phyloP scores from a whole-genome alignment of 2,113 vertebrate genomes.

The Plecturocebus donacophilus region DNA sequence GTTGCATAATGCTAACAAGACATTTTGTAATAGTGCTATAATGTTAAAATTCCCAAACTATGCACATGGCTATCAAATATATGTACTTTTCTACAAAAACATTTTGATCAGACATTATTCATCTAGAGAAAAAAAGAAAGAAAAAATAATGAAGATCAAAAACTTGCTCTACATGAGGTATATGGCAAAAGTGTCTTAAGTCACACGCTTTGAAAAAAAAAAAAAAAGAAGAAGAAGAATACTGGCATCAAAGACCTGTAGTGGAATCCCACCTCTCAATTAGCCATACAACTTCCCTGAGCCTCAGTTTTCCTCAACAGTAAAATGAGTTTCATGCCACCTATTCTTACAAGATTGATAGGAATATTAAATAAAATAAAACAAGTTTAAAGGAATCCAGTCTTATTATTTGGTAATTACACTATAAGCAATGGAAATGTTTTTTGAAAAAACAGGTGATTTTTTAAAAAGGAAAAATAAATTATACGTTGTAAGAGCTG shows the following conservation, averaged over 20 bases:
- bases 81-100: slow-evolving; percentile 33
- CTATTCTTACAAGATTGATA: not conserved
- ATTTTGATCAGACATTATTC: slow-evolving; percentile 40
- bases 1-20: slow-evolving; percentile 10
- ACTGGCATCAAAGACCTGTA: not conserved
- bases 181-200: not conserved
- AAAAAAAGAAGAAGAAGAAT: not conserved
- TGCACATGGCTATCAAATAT: not conserved
- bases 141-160: slow-evolving; percentile 18
- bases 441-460: not conserved
- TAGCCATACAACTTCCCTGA: not conserved
- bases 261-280: not conserved
- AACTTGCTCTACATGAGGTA: not conserved
- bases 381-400: not conserved
- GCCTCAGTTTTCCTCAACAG: not conserved
- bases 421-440: not conserved
- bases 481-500: not conserved
- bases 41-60: slow-evolving; percentile 35
- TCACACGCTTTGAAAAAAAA: not conserved
- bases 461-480: not conserved
- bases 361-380: slow-evolving; percentile 32
- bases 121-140: not conserved
- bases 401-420: not conserved
- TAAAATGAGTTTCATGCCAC: not conserved
- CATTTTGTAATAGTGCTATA: slow-evolving; percentile 24